Conservation (phyloP, 2,113 vertebrate species). For the Benitochromis conjunctus region DNA sequence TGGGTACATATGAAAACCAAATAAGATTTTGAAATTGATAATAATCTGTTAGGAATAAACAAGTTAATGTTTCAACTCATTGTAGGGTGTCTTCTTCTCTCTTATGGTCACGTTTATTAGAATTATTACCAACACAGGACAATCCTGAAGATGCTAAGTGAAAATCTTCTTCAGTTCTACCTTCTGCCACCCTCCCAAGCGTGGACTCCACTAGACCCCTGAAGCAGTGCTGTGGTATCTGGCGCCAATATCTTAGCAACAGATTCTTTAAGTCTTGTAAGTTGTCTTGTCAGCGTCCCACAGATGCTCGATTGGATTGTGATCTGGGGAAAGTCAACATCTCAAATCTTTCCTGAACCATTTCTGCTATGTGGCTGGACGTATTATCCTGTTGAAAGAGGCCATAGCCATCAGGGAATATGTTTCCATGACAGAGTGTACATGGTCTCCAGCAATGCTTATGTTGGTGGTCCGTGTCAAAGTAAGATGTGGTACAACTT, state of each 20-base stretch:
- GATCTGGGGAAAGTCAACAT: neutral
- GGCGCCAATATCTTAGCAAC: neutral
- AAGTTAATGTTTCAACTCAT: neutral
- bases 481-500: neutral
- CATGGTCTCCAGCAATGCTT: too few relatives aligned
- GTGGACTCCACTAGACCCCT: neutral
- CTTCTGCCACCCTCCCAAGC: neutral
- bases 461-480: too few relatives aligned
- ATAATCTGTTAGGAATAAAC: neutral
- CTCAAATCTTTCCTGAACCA: neutral
- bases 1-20: neutral
- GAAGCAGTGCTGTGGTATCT: neutral
- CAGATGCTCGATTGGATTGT: neutral
- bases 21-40: neutral
- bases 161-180: neutral
- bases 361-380: neutral
- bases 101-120: neutral
- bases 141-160: neutral
- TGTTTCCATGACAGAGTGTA: too few relatives aligned
- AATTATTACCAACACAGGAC: neutral
- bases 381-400: neutral
- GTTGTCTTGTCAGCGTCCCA: neutral
- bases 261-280: neutral
- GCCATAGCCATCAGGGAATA: too few relatives aligned
- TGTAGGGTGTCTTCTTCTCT: neutral